phyloP scores from a whole-genome alignment of 2,888 invertebrate species.

The Melinaea menophilus region DNA sequence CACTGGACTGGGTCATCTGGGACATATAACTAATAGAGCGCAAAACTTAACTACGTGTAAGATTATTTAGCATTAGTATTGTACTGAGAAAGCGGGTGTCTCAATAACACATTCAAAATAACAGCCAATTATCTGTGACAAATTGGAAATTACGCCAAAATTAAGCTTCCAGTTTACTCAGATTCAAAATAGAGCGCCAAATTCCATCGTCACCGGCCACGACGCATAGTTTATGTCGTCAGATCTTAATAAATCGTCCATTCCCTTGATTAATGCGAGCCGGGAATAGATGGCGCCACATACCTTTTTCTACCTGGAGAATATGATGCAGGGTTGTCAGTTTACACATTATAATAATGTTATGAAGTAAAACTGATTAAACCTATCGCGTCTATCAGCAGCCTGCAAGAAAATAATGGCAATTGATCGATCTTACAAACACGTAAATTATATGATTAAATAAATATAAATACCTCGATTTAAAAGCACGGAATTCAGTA shows the following conservation, averaged over 20 bases:
- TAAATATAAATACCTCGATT: too few relatives aligned
- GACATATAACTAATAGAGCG: too few relatives aligned
- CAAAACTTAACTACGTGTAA: neutral
- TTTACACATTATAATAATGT: neutral
- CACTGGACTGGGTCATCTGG: too few relatives aligned
- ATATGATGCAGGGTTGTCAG: constrained; percentile 23
- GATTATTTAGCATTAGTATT: neutral
- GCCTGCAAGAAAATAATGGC: constrained; percentile 11
- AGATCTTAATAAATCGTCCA: constrained; percentile 37
- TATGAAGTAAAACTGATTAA: too few relatives aligned
- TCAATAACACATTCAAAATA: neutral
- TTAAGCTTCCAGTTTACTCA: constrained; percentile 1
- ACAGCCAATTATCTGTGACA: constrained; percentile 3
- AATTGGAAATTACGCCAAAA: constrained; percentile 4
- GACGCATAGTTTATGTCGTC: constrained; percentile 30
- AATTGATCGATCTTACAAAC: neutral
- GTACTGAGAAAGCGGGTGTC: neutral
- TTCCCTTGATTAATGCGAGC: constrained; percentile 35
- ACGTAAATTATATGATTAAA: too few relatives aligned
- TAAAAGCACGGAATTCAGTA: too few relatives aligned
- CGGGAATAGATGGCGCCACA: constrained; percentile 35
- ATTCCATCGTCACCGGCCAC: constrained; percentile 20
- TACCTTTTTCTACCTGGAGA: constrained; percentile 29
- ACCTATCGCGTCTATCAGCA: neutral
- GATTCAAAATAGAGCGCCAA: constrained; percentile 19